These are phyloP conservation scores for Sylvia borin DNA, from an alignment of 2,797 vertebrate genomes.

Conservation along the genomic window DNA sequence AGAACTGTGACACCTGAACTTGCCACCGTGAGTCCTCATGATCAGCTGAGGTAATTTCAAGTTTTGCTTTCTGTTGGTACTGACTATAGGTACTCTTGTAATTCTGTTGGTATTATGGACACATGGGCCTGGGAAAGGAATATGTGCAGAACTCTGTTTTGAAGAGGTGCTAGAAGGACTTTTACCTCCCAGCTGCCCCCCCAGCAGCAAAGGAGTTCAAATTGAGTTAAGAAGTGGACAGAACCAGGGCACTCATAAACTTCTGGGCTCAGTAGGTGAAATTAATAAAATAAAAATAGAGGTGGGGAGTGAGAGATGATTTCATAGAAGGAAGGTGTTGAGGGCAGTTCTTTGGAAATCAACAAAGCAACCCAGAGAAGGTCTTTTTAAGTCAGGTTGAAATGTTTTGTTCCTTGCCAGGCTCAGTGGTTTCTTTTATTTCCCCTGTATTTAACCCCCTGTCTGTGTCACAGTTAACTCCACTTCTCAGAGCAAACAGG, in stretches of 20 bases:
- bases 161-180: background rate
- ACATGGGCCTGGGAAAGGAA: background rate
- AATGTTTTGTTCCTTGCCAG: conserved; percentile 2
- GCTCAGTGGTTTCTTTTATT: conserved; percentile 31
- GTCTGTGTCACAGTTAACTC: background rate
- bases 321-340: background rate
- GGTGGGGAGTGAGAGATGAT: background rate
- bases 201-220: background rate
- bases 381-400: background rate
- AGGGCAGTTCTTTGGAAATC: background rate
- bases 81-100: background rate
- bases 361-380: background rate
- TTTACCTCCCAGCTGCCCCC: background rate
- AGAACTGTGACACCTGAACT: background rate
- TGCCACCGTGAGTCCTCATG: background rate
- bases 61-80: background rate
- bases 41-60: background rate
- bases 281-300: background rate
- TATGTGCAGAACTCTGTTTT: background rate
- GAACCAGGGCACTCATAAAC: background rate
- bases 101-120: background rate
- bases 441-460: conserved; percentile 1
- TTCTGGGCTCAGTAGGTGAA: background rate
- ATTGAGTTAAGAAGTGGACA: background rate
- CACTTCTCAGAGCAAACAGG: background rate